phyloP scores from a whole-genome alignment of 1,140 invertebrate species.

The Bathynomus jamesi region DNA sequence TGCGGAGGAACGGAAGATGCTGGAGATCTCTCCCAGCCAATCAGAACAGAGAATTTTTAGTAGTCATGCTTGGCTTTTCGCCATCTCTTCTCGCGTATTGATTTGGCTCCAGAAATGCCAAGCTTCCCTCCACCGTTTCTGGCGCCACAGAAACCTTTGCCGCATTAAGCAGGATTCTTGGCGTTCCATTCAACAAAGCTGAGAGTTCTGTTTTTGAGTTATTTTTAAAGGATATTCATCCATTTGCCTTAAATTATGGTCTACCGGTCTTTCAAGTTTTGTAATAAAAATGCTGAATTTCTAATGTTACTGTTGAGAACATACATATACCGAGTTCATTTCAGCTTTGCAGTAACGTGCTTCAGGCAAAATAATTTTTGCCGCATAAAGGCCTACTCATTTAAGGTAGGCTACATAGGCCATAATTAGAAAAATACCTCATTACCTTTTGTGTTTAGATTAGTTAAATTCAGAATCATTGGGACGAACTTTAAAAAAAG shows the following conservation, averaged over 20 bases:
- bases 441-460: no score
- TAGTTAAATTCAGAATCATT: no score
- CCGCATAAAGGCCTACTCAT: no score
- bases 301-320: no score
- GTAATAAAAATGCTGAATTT: no score
- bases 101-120: neutral
- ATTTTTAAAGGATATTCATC: neutral
- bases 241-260: neutral
- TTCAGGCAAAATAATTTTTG: no score
- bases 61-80: neutral
- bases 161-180: neutral
- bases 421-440: no score
- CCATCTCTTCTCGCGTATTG: neutral
- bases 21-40: constrained; percentile 36
- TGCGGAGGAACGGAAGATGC: neutral
- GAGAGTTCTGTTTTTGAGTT: neutral
- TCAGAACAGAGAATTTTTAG: constrained; percentile 14
- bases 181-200: neutral
- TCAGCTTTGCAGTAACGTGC: no score
- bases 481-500: no score
- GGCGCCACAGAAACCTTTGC: neutral
- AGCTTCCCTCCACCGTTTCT: neutral
- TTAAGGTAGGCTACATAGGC: no score
- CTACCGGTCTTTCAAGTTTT: neutral
- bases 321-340: no score